phyloP scores from a whole-genome alignment of 2,113 vertebrate genomes.

The Psilopsiagon aymara region DNA sequence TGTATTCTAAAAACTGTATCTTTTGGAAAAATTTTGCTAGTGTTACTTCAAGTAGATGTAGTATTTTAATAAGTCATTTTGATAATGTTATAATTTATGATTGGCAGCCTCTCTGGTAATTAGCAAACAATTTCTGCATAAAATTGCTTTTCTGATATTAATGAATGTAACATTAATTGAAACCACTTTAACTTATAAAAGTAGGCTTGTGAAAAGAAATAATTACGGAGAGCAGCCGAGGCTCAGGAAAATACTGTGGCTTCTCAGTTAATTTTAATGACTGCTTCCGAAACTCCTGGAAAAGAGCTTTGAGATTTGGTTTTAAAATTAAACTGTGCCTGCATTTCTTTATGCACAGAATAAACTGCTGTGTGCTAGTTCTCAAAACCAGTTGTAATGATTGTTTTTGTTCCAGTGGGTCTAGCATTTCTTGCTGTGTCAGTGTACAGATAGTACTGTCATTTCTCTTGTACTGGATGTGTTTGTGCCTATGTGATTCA shows the following conservation, averaged over 20 bases:
- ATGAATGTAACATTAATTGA: conserved; percentile 12
- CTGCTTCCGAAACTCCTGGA: not conserved
- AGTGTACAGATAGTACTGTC: not conserved
- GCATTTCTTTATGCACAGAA: not conserved
- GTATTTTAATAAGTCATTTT: not conserved
- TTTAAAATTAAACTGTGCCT: not conserved
- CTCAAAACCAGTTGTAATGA: not conserved
- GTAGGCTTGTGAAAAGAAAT: not conserved
- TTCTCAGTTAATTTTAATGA: conserved; percentile 35
- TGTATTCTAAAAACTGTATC: not conserved
- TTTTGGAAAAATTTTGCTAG: not conserved
- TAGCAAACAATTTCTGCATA: not conserved
- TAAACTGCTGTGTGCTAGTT: not conserved
- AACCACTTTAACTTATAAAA: not conserved
- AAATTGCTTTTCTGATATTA: not conserved
- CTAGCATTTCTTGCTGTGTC: not conserved
- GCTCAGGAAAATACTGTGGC: not conserved
- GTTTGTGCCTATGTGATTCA: not conserved
- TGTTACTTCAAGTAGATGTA: not conserved
- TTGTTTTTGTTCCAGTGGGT: not conserved
- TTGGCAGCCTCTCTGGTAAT: not conserved
- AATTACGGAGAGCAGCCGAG: not conserved
- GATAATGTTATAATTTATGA: not conserved
- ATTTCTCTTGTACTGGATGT: not conserved
- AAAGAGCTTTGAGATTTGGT: not conserved